phyloP scores from a whole-genome alignment of 2,113 vertebrate genomes.

The Oreamnos americanus region DNA sequence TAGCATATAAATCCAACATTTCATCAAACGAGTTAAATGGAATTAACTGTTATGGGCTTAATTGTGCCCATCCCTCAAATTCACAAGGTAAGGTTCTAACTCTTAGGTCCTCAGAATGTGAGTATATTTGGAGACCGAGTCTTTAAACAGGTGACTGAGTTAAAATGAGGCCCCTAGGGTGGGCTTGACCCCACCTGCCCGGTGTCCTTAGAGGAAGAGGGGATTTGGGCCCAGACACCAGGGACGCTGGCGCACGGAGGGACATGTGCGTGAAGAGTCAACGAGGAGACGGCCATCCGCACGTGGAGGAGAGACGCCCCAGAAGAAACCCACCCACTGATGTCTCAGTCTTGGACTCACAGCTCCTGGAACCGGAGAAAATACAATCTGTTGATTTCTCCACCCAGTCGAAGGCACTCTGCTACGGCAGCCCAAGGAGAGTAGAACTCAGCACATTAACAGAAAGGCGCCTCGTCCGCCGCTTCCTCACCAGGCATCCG shows the following conservation, averaged over 20 bases:
- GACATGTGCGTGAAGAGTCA: accelerated
- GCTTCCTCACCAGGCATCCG: neutral
- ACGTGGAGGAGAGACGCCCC: neutral
- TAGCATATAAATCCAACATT: accelerated
- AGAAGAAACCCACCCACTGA: neutral
- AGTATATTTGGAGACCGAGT: neutral
- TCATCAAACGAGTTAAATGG: neutral
- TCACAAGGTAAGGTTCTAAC: neutral
- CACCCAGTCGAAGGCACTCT: accelerated
- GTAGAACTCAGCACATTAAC: too few species aligned
- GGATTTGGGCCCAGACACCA: neutral
- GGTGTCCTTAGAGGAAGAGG: neutral
- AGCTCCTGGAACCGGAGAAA: neutral
- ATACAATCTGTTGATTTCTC: accelerated
- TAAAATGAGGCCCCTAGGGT: neutral
- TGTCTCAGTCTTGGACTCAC: neutral
- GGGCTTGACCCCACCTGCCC: too few species aligned
- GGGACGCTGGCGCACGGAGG: accelerated
- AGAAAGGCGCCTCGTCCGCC: accelerated
- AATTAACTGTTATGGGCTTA: neutral
- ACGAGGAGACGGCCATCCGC: accelerated
- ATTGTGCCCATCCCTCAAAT: neutral
- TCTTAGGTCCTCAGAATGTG: neutral
- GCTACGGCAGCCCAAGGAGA: accelerated
- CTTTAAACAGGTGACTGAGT: neutral